phyloP scores from a whole-genome alignment of 2,113 vertebrate species.

The Scortum barcoo region DNA sequence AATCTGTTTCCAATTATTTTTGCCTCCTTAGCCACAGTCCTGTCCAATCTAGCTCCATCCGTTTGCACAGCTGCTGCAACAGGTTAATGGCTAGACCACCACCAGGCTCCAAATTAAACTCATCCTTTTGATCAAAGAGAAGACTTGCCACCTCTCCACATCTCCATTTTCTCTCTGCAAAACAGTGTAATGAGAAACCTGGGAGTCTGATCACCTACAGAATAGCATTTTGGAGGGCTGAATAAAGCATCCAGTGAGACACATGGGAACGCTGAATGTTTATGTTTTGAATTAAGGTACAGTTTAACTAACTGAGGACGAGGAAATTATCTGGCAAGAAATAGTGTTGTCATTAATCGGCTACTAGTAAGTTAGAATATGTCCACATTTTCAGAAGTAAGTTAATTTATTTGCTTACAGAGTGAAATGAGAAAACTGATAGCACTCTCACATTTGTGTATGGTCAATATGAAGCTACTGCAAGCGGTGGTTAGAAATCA shows the following conservation, averaged over 20 bases:
- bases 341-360: neutral
- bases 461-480: neutral
- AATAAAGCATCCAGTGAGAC: neutral
- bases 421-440: neutral
- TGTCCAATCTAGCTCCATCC: conserved; percentile 9
- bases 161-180: conserved; percentile 7
- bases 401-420: neutral
- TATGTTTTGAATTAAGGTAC: neutral
- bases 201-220: neutral
- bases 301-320: neutral
- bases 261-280: neutral
- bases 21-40: neutral
- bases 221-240: neutral
- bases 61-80: conserved; percentile 19
- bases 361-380: neutral
- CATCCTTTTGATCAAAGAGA: conserved; percentile 15
- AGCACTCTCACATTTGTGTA: neutral
- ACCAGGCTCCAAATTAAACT: conserved; percentile 19
- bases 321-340: conserved; percentile 6
- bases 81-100: conserved; percentile 30
- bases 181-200: conserved; percentile 36
- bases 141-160: neutral
- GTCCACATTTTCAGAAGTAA: neutral
- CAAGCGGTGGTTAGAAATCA: neutral
- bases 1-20: conserved; percentile 38